Evolutionary conservation across 2,113 vertebrate species (phyloP).

Genomic region (Bubalus kerabau): DNA sequence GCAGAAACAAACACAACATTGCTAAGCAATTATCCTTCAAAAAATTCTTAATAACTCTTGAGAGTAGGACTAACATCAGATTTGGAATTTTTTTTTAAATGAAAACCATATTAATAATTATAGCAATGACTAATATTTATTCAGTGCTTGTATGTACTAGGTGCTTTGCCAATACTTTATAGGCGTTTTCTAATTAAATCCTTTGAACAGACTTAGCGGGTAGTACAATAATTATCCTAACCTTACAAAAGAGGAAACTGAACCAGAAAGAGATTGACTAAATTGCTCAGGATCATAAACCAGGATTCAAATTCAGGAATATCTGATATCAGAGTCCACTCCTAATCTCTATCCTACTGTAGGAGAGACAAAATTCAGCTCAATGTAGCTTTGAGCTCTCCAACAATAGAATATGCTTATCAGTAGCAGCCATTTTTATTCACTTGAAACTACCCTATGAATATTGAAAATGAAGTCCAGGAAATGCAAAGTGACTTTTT

Average conservation of each 20-base stretch:
- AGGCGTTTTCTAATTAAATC: not conserved
- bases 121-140: not conserved
- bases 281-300: not conserved
- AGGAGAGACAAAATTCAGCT: not conserved
- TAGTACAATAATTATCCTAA: not conserved
- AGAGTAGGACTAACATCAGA: not conserved
- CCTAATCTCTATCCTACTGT: not conserved
- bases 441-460: rapidly evolving
- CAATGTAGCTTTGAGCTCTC: not conserved
- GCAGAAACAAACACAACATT: not conserved
- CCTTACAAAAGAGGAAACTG: not conserved
- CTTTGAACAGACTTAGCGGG: not conserved
- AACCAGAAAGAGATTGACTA: not conserved
- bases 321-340: not conserved
- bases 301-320: not conserved
- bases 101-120: not conserved
- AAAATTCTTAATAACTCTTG: not conserved
- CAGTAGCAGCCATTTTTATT: not conserved
- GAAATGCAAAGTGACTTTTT: not conserved
- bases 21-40: not conserved
- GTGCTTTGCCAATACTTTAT: not conserved
- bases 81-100: not conserved
- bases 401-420: not conserved
- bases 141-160: not conserved
- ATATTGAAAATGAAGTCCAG: not conserved